Conservation (phyloP, 2,888 invertebrate species). For the Chromoteleia sp. region DNA sequence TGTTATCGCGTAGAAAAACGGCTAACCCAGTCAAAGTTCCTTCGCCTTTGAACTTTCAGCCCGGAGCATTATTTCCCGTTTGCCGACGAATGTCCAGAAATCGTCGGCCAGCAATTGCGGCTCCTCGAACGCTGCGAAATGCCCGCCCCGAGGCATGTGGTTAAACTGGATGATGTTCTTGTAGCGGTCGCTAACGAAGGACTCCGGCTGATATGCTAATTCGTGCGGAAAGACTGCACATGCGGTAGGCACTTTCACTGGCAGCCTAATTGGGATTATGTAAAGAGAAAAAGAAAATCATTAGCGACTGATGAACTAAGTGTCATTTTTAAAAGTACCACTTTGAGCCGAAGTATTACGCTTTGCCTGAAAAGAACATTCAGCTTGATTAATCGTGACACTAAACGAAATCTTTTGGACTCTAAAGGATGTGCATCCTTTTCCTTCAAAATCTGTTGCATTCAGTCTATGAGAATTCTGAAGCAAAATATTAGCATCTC, state of each 20-base stretch:
- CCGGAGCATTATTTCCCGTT: conserved; percentile 72
- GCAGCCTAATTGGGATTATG: conserved; percentile 86
- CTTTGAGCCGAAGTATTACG: too few species aligned
- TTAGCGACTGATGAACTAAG: conserved; percentile 1
- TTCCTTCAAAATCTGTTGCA: too few species aligned
- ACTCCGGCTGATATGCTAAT: conserved; percentile 87
- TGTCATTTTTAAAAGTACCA: too few species aligned
- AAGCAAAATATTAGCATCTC: too few species aligned
- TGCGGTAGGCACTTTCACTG: conserved; percentile 89
- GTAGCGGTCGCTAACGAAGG: conserved; percentile 87
- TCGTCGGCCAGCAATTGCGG: conserved; percentile 90
- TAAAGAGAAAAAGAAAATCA: conserved; percentile 42
- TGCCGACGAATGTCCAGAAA: conserved; percentile 87
- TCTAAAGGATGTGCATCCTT: too few species aligned
- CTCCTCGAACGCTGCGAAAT: conserved; percentile 93
- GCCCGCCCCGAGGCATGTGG: conserved; percentile 90
- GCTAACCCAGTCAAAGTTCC: conserved; percentile 57
- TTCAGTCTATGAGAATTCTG: too few species aligned
- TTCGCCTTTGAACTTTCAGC: conserved; percentile 38
- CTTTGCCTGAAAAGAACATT: too few species aligned
- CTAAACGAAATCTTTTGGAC: too few species aligned
- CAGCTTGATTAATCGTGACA: too few species aligned
- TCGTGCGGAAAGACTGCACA: conserved; percentile 92
- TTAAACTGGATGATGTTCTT: conserved; percentile 89
- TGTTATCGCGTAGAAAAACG: too few species aligned